A percentile compares a stretch with the other conserved stretches of the same genome.
phyloP scores from a whole-genome alignment of 2,113 vertebrate genomes.

The Sinocyclocheilus anophthalmus region DNA sequence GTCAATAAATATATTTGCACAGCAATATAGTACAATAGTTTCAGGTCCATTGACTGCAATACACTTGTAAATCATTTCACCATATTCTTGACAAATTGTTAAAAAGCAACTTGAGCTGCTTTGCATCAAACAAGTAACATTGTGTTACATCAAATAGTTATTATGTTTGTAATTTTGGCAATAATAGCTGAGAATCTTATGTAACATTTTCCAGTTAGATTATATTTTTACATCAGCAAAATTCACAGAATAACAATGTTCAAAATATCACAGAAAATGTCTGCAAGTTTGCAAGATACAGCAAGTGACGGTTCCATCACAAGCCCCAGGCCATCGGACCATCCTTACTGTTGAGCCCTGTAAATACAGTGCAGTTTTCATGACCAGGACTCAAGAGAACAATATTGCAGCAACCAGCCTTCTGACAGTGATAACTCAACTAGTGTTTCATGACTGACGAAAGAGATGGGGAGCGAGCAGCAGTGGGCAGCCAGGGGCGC shows the following conservation, averaged over 20 bases:
- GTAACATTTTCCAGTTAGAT: background rate
- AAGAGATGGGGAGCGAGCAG: conserved; percentile 5
- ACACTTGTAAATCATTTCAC: background rate
- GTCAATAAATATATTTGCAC: background rate
- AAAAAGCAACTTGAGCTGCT: background rate
- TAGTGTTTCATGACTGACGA: background rate
- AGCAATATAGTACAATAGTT: background rate
- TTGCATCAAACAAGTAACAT: background rate
- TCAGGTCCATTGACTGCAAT: background rate
- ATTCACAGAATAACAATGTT: background rate
- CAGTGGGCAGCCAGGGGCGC: background rate
- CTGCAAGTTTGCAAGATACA: background rate
- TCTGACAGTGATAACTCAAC: conserved; percentile 27
- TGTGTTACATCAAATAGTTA: no score
- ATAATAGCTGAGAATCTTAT: background rate
- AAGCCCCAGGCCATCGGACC: background rate
- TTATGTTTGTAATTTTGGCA: no score
- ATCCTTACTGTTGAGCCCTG: background rate
- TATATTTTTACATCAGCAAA: background rate
- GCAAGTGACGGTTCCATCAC: background rate
- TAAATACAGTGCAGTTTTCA: conserved; percentile 20
- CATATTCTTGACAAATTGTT: background rate
- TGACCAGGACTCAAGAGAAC: background rate
- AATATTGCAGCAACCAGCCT: background rate
- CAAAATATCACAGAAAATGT: background rate